These are phyloP conservation scores for Neodiprion pinetum DNA, from an alignment of 1,140 invertebrate species.

Conservation along the genomic window DNA sequence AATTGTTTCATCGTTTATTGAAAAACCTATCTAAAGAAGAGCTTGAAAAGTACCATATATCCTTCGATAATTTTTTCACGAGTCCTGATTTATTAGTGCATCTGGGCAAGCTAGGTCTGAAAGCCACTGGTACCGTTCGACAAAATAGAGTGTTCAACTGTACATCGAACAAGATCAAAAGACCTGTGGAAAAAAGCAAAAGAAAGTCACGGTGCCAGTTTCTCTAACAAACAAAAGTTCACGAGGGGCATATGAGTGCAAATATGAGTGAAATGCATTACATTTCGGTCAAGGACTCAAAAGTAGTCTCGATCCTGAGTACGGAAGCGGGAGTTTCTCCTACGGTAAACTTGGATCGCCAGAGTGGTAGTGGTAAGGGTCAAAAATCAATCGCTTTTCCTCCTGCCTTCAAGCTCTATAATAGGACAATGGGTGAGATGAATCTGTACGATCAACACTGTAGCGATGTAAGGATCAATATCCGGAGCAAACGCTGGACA, in stretches of 20 bases:
- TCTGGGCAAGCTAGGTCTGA: conserved; percentile 19
- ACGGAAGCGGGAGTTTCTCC: conserved; percentile 1
- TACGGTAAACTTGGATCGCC: too few species aligned
- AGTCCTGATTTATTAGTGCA: conserved; percentile 26
- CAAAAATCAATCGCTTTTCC: too few species aligned
- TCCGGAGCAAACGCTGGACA: too few species aligned
- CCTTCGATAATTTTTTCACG: conserved; percentile 27
- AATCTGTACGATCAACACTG: too few species aligned
- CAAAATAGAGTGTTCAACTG: conserved; percentile 11
- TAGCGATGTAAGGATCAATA: too few species aligned
- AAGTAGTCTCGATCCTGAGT: conserved; percentile 18
- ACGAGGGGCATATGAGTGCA: conserved; percentile 19
- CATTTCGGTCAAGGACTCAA: conserved; percentile 23
- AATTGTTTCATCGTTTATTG: conserved; percentile 21
- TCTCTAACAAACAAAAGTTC: conserved; percentile 13
- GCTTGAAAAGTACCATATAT: conserved; percentile 22
- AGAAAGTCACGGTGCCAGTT: conserved; percentile 3
- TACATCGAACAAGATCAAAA: conserved; percentile 1
- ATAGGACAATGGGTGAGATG: too few species aligned
- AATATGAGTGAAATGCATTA: conserved; percentile 25
- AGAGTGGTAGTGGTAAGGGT: too few species aligned
- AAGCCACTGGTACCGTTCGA: conserved; percentile 22
- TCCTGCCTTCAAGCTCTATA: too few species aligned
- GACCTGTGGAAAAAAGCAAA: conserved; percentile 10
- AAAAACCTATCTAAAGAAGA: neutral